Base-by-base conservation (phyloP, 2,888 invertebrate genomes). In the Spodoptera picta region DNA sequence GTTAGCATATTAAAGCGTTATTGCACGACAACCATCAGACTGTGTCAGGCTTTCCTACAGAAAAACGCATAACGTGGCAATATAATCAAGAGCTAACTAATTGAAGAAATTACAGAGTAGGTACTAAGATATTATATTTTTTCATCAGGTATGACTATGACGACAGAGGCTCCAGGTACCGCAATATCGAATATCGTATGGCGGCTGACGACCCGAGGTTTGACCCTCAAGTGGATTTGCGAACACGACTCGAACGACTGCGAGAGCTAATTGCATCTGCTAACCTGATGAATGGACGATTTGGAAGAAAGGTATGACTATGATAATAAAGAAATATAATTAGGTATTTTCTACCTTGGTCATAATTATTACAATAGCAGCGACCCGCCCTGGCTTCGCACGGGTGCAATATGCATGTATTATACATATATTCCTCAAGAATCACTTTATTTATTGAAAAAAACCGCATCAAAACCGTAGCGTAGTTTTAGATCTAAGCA, bases 281-380 rank as follows among this genome's bases (percentile, higher is more conserved):
- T 77, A 97, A 98, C 87, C 94, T 97, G 82, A 97, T 98, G 87
- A 98, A 98, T 87, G 96, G 96, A 84, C 95, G 96, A 58, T 97
- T 97, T 31, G 98, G 98, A 52, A 94, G 97, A 86, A 96, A 96
- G 95, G 97, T 97, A 36, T 7, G 4, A 19, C 1, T 27, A 27
- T 27, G 27, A 27, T 19, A 19, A 19, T 19, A 19, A 19, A 19
- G 19, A 19, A 19, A 19, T 19, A 19, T 19, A 19, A 19, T 19
- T 19, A 19, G 19, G 19, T 19, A 19, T 19, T 2, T 19, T 19
- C 19, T 1, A 19, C 2, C 19, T 19, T 2, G 19, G 19, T 19
- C 2, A 19, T 19, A 19, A 19, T 19, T 19, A 19, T 2, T 19
- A 19, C 19, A 19, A 19, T 19, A 14, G 14, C 1, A 14, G 14